A percentile compares a stretch with the other conserved stretches of the same genome.
phyloP scores from a whole-genome alignment of 2,113 vertebrate species.

The Edolisoma coerulescens region DNA sequence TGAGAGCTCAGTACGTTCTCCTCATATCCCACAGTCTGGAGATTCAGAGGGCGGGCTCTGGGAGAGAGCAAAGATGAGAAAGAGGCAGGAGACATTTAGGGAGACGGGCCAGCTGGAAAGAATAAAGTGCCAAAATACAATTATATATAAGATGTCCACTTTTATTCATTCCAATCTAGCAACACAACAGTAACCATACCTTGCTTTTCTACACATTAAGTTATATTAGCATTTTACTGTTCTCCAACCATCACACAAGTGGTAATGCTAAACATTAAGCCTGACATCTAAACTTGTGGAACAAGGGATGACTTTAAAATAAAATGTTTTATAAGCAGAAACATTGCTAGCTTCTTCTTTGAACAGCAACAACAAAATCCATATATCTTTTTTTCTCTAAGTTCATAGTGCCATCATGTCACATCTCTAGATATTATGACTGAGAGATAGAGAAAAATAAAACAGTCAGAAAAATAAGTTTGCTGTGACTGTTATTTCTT shows the following conservation, averaged over 20 bases:
- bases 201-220: background rate
- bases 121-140: background rate
- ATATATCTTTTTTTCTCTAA: background rate
- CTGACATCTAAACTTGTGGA: background rate
- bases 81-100: background rate
- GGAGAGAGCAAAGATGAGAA: background rate
- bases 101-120: background rate
- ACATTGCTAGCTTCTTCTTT: background rate
- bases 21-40: background rate
- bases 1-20: background rate
- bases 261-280: background rate
- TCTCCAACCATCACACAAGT: background rate
- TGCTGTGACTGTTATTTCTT: background rate
- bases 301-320: background rate
- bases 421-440: background rate
- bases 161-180: background rate
- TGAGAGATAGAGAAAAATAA: background rate
- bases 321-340: background rate
- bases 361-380: background rate
- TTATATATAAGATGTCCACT: background rate
- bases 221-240: background rate
- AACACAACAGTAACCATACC: background rate
- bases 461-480: background rate
- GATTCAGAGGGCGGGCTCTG: accelerated
- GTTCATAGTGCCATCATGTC: background rate